Evolutionary conservation across 2,113 vertebrate species (phyloP), one percentile per base, ranked within the genome.

Genomic region (Oryzias curvinotus): DNA sequence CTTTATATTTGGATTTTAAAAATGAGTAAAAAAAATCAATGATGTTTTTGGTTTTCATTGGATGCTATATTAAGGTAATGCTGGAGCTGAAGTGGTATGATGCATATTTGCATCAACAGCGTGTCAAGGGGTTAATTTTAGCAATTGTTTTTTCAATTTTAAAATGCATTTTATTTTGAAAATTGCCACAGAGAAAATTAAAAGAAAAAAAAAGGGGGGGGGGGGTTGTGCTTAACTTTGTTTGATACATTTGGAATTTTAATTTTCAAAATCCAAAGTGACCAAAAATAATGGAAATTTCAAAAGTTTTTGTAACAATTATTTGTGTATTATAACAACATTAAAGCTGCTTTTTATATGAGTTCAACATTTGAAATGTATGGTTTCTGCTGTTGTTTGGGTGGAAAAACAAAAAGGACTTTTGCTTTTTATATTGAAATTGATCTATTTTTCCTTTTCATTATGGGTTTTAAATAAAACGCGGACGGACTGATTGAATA

Each of bases 371-470:
- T 8, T 36, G 2, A 8, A 36, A n/a, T 52, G 44, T n/a, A 64
- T 52, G n/a, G 54, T 64, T 80, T 48, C 59, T 36, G 58, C 66
- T 45, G 59, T 80, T 84, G 80, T 81, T 81, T 63, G 45, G 19
- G 19, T 30, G 46, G 16, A 46, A 58, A 21, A 3, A 54, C 45
- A 73, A 82, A 81, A 83, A 84, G 79, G 85, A 77, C 83, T 77
- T n/a, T 68, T 53, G 23, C 65, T 82, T 80, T 57, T 68, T 81
- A 73, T 57, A 82, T 82, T 86, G 82, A 85, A 87, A 86, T 80
- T 84, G 77, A 86, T 86, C 71, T 77, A 85, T 87, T 85, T 87
- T 89, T 86, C 54, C 81, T 85, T 46, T 67, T 28, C 74, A 76
- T 81, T 48, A 62, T 15, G 71, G 64, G 70, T 68, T 64, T 75